A percentile compares a stretch with the other conserved stretches of the same genome.
These are phyloP conservation scores for Cyanistes caeruleus DNA, from an alignment of 2,113 vertebrate species.

Conservation along the genomic window DNA sequence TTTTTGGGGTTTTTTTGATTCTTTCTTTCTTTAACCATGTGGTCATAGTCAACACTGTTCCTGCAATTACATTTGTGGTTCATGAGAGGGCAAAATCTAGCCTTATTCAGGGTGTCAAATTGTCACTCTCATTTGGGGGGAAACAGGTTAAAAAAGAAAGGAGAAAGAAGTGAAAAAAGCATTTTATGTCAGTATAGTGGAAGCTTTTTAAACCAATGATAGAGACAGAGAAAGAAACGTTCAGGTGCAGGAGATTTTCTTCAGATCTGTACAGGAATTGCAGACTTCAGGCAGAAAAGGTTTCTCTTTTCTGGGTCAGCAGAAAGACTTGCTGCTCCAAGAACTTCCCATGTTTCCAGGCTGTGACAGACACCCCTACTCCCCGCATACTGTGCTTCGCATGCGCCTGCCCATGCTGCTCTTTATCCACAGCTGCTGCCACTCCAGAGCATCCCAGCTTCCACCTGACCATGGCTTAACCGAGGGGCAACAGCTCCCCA, in stretches of 20 bases:
- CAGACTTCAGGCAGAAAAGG: not conserved
- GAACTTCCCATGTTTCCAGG: not conserved
- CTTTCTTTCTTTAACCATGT: conserved; percentile 11
- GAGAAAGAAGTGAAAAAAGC: not conserved
- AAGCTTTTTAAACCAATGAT: not conserved
- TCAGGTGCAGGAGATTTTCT: not conserved
- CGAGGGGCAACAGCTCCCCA: not conserved
- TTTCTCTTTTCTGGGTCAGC: not conserved
- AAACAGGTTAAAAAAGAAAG: not conserved
- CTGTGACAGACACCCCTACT: not conserved
- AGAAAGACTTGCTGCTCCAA: not conserved
- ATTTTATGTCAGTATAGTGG: not conserved
- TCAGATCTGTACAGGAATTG: not conserved
- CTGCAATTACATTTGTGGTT: conserved; percentile 53
- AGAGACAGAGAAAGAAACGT: not conserved
- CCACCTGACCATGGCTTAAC: accelerated
- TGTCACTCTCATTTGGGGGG: not conserved
- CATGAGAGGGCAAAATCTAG: conserved; percentile 25
- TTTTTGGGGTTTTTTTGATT: conserved; percentile 44
- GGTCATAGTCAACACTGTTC: conserved; percentile 63
- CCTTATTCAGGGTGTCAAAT: conserved; percentile 38
- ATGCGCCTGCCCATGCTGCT: accelerated
- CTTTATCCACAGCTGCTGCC: not conserved
- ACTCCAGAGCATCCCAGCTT: not conserved
- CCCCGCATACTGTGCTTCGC: not conserved